Percentiles rank a stretch among this genome's conserved stretches.
phyloP scores from a whole-genome alignment of 2,888 invertebrate species.

The Drosophila villosipedis region DNA sequence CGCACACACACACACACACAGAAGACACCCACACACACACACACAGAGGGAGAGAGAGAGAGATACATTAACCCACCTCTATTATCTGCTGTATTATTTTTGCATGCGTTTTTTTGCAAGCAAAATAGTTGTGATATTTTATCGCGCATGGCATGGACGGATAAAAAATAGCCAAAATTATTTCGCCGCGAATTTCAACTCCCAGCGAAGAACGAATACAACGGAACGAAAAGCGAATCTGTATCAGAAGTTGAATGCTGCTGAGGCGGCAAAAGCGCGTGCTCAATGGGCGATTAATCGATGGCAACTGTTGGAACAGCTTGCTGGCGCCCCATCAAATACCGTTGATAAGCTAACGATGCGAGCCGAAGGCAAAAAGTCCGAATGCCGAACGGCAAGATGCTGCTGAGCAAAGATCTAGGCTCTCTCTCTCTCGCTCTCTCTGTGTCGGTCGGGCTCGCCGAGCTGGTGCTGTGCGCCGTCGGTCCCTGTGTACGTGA shows the following conservation, averaged over 20 bases:
- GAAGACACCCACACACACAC: conserved; percentile 1
- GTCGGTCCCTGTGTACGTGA: conserved; percentile 32
- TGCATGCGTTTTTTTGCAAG: conserved; percentile 85
- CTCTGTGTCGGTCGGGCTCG: conserved; percentile 3
- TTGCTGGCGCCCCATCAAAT: conserved; percentile 54
- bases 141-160: conserved; percentile 86
- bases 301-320: conserved; percentile 75
- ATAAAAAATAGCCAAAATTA: conserved; percentile 83
- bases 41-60: not conserved
- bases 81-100: conserved; percentile 85
- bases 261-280: conserved; percentile 28
- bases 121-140: conserved; percentile 85
- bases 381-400: conserved; percentile 12
- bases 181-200: conserved; percentile 83
- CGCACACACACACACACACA: conserved; percentile 2
- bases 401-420: conserved; percentile 25
- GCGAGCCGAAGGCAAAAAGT: conserved; percentile 23
- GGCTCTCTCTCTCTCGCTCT: not conserved
- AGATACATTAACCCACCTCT: conserved; percentile 80
- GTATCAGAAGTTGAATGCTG: conserved; percentile 15
- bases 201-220: conserved; percentile 67
- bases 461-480: conserved; percentile 1
- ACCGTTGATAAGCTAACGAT: conserved; percentile 37
- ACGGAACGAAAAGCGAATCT: conserved; percentile 24
- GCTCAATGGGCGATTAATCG: conserved; percentile 74